These are phyloP conservation scores for Gymnogyps californianus DNA, from an alignment of 2,113 vertebrate species.

Conservation along the genomic window DNA sequence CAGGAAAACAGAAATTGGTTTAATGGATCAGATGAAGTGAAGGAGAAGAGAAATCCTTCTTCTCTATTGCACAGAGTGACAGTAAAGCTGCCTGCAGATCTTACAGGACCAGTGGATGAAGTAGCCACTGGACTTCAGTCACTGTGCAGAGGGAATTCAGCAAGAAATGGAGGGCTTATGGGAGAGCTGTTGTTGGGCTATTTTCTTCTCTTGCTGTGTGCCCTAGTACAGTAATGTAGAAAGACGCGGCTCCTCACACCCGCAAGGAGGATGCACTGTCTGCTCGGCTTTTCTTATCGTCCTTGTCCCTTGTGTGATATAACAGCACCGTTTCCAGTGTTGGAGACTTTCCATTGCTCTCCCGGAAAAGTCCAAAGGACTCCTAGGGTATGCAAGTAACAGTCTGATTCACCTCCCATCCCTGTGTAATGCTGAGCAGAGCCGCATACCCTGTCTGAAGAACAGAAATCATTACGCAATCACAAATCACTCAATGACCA, in stretches of 20 bases:
- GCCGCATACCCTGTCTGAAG: neutral
- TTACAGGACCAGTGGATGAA: neutral
- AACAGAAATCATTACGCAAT: neutral
- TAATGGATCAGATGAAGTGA: neutral
- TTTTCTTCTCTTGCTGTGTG: neutral
- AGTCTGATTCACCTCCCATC: neutral
- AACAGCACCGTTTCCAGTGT: neutral
- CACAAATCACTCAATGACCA: neutral
- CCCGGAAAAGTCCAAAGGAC: neutral
- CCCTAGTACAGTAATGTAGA: neutral
- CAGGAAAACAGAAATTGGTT: neutral
- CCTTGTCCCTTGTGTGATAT: neutral
- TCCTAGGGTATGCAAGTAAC: neutral
- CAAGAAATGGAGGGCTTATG: neutral
- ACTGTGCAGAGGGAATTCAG: neutral
- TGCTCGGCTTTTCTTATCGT: accelerated
- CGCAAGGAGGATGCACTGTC: accelerated
- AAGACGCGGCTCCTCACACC: accelerated
- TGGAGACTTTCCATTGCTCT: neutral
- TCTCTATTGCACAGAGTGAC: no score
- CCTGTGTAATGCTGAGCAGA: accelerated
- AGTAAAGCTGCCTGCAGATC: neutral
- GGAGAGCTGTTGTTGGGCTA: neutral
- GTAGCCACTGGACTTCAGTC: neutral
- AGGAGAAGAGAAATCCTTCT: neutral